Percentiles rank a stretch among this genome's conserved stretches.
phyloP scores from a whole-genome alignment of 1,140 invertebrate genomes.

The Cecropterus lyciades region DNA sequence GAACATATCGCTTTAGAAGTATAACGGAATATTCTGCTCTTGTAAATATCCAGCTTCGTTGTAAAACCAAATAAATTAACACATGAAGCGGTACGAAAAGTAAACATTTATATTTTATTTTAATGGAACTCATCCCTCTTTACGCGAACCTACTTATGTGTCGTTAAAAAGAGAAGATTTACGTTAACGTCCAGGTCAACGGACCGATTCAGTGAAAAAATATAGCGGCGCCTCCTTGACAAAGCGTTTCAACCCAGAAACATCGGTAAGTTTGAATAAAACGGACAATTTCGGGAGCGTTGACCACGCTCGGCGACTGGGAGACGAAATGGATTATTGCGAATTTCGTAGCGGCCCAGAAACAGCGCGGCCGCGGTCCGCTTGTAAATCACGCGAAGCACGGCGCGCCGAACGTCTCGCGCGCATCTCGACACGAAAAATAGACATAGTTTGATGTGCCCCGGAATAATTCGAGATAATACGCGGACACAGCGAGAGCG shows the following conservation, averaged over 20 bases:
- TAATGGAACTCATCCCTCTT: neutral
- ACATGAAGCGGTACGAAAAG: neutral
- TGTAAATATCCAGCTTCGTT: too few relatives aligned
- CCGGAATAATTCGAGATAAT: conserved; percentile 69
- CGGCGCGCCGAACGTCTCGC: conserved; percentile 58
- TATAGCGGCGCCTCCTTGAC: conserved; percentile 13
- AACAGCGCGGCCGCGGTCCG: conserved; percentile 57
- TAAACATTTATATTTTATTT: conserved; percentile 1
- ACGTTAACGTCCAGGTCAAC: conserved; percentile 14
- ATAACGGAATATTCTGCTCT: too few relatives aligned
- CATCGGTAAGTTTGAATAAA: conserved; percentile 31
- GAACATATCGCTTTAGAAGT: too few relatives aligned
- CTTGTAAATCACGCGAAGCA: conserved; percentile 72
- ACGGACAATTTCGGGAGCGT: conserved; percentile 52
- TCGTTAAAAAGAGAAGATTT: conserved; percentile 9
- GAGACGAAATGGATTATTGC: conserved; percentile 50
- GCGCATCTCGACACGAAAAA: conserved; percentile 67
- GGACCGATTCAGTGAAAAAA: conserved; percentile 20
- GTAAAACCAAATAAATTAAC: neutral
- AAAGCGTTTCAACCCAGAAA: conserved; percentile 26
- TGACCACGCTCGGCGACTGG: conserved; percentile 49
- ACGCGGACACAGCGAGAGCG: conserved; percentile 52
- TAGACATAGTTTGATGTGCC: conserved; percentile 70
- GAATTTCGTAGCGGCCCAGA: conserved; percentile 69
- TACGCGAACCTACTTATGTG: neutral